A percentile compares a stretch with the other conserved stretches of the same genome.
Conservation (phyloP, 2,888 invertebrate genomes). For the Xestobium rufovillosum region DNA sequence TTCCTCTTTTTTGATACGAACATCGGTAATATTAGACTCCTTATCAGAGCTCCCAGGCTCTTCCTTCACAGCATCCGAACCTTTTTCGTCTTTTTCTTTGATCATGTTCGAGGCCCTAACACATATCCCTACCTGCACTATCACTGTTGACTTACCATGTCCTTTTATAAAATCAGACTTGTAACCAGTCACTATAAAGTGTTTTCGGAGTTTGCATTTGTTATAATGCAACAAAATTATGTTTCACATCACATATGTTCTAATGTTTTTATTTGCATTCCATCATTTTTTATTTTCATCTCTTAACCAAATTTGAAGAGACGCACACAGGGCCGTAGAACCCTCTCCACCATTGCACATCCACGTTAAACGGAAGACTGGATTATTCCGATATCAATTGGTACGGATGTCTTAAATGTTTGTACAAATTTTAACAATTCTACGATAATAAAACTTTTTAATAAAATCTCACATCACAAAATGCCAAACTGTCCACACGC, state of each 20-base stretch:
- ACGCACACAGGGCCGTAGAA: conserved; percentile 35
- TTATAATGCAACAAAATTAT: conserved; percentile 38
- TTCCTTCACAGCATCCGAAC: conserved; percentile 43
- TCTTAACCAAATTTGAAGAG: conserved; percentile 43
- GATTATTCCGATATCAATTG: conserved; percentile 28
- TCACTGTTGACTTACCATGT: conserved; percentile 35
- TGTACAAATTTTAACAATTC: conserved; percentile 36
- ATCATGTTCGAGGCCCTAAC: conserved; percentile 40
- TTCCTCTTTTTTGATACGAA: conserved; percentile 41
- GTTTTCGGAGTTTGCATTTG: conserved; percentile 33
- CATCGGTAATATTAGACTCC: conserved; percentile 37
- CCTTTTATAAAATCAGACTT: conserved; percentile 30
- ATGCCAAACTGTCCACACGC: conserved; percentile 47
- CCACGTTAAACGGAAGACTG: conserved; percentile 32
- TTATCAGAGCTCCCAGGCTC: conserved; percentile 43
- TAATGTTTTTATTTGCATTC: conserved; percentile 46
- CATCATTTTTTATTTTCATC: conserved; percentile 45
- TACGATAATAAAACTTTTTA: conserved; percentile 43
- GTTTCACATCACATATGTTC: conserved; percentile 45
- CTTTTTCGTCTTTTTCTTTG: conserved; percentile 45
- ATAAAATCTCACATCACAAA: conserved; percentile 45
- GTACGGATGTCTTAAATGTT: conserved; percentile 35
- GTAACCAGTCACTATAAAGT: conserved; percentile 27
- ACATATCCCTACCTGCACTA: conserved; percentile 36
- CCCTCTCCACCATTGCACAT: conserved; percentile 35